A percentile compares a stretch with the other conserved stretches of the same genome.
Evolutionary conservation across 2,888 invertebrate genomes (phyloP).

Genomic region (Iphiclides podalirius): DNA sequence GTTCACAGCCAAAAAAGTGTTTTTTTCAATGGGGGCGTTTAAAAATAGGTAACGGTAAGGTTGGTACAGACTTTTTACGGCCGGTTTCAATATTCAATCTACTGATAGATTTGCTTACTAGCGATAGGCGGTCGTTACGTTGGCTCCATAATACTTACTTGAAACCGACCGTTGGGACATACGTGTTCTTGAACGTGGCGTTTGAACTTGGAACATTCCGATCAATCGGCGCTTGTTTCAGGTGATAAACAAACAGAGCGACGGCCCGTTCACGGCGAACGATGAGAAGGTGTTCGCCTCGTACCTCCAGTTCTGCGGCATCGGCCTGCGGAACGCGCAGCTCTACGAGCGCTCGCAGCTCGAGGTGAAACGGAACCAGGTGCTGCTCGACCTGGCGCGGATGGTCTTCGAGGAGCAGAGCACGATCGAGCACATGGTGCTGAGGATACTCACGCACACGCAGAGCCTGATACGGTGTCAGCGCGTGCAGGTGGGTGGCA

Average conservation of each 20-base stretch:
- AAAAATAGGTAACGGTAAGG: too few relatives aligned
- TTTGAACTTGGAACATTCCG: too few relatives aligned
- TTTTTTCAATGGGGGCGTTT: too few relatives aligned
- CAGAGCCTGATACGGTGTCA: slow-evolving; percentile 97
- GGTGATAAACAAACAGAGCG: slow-evolving; percentile 95
- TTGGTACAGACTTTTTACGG: too few relatives aligned
- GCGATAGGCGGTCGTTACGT: too few relatives aligned
- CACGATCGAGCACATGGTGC: slow-evolving; percentile 96
- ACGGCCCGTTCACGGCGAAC: slow-evolving; percentile 89
- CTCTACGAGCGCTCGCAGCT: slow-evolving; percentile 96
- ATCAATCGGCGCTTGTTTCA: slow-evolving; percentile 43
- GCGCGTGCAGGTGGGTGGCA: slow-evolving; percentile 91
- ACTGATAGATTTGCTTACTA: too few relatives aligned
- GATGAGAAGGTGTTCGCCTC: slow-evolving; percentile 96
- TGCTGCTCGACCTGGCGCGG: slow-evolving; percentile 94
- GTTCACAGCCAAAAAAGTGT: too few relatives aligned
- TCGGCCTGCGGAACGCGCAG: slow-evolving; percentile 96
- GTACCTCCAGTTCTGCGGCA: slow-evolving; percentile 97
- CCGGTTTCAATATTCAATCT: too few relatives aligned
- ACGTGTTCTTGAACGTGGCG: too few relatives aligned
- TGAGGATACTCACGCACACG: slow-evolving; percentile 95
- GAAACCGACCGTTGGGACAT: too few relatives aligned
- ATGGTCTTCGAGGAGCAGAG: slow-evolving; percentile 98
- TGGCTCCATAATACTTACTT: too few relatives aligned
- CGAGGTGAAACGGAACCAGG: slow-evolving; percentile 97